Base-by-base conservation (phyloP, 2,888 invertebrate genomes). In the Synergus umbraculus region DNA sequence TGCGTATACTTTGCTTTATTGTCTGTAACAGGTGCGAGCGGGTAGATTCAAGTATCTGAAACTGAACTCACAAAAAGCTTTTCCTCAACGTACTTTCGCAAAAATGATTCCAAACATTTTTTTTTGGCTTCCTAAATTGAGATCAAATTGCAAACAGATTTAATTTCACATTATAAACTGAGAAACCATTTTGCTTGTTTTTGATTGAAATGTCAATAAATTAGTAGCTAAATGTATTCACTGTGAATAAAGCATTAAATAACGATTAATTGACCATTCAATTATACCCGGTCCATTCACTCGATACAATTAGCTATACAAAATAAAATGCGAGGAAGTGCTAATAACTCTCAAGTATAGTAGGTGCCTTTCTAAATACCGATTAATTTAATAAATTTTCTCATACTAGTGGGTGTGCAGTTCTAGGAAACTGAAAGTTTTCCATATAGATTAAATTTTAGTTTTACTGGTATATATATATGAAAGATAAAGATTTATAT, bases 21-120 rank as follows among this genome's bases (percentile, higher is more conserved):
- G 15, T 49, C 22, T 69, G 49, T 15, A 69, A 69, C 69, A 69
- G 69, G 69, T 69, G 69, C 67, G 46, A 67, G 67, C 4, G 22
- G 44, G n/a, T 67, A 67, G 18, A 67, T 67, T 67, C 44, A 67
- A 67, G 67, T 49, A 69, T 69, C 69, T 46, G 69, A 69, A 69
- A 69, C 49, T 46, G 49, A 69, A 29, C 49, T 69, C 49, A 12
- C 49, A 49, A 69, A 69, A 69, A 69, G 69, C 49, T 69, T 69
- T 69, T 49, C 44, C 15, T 22, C 29, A 29, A 13, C 13, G 29
- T 8, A 46, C 43, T 41, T 64, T 13, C 8, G 44, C 44, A 18
- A 10, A 22, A 69, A 46, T 69, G 46, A 29, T 22, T 69, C 9
- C 29, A 46, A 29, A 8, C 44, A 9, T 15, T 46, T 69, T 67